Base-by-base conservation (phyloP, 2,113 vertebrate genomes). In the Bubo blakistoni region DNA sequence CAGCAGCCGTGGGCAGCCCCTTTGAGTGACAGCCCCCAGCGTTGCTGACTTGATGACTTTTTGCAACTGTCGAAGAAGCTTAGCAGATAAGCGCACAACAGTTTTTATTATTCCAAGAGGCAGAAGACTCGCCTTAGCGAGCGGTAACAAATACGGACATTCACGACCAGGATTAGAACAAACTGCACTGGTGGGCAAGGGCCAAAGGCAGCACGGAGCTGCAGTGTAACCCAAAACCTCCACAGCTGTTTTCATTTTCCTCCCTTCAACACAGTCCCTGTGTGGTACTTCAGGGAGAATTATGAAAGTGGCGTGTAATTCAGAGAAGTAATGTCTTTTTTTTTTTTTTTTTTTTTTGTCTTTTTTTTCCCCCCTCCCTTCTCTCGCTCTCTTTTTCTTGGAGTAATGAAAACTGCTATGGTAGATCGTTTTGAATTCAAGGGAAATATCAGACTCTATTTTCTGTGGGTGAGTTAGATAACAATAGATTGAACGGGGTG, bases 171-270 rank as follows among this genome's bases (percentile, higher is more conserved):
- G 98, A 98, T 98, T 98, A 98, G 97, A 94, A 95, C 96, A 96
- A 98, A 96, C 98, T 97, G 97, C 96, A 97, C 94, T 91, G 98
- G 98, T 98, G 98, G 98, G 98, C 97, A 97, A 92, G 93, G 97
- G 98, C 98, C 97, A 97, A 98, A 97, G 98, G 97, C 97, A 94
- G 94, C 95, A 92, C 91, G 90, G 97, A 95, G 96, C 97, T 93
- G 84, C 94, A 97, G 93, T 96, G 98, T 98, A 98, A 98, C 98
- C 97, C 97, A 97, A 98, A 98, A 98, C 98, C 98, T 97, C 97
- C 79, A 97, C 98, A 98, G 98, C 98, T 98, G 98, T 98, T 98
- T 98, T 98, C 98, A 98, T 98, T 98, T 98, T 98, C 97, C 98
- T 95, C 96, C 97, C 97, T 97, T 97, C 97, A 97, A 97, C 97